phyloP scores from a whole-genome alignment of 2,113 vertebrate genomes.

The Telmatochromis sp. region DNA sequence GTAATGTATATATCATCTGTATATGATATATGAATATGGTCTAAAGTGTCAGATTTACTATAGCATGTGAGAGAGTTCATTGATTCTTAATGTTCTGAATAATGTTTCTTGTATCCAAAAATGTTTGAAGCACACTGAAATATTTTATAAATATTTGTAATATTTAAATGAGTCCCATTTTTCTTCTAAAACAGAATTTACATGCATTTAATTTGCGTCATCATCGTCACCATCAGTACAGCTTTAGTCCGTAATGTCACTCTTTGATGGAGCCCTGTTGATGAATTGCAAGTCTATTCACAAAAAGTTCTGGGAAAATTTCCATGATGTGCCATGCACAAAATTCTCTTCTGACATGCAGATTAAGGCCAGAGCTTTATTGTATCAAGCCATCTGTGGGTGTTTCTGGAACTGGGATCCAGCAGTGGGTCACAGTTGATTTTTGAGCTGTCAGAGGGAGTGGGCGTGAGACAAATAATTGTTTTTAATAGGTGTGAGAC shows the following conservation, averaged over 20 bases:
- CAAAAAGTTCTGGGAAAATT: neutral
- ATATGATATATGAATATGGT: neutral
- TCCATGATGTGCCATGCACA: slow-evolving; percentile 5
- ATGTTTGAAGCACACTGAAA: neutral
- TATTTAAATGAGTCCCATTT: neutral
- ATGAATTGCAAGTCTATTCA: neutral
- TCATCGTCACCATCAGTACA: neutral
- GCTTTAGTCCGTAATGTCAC: neutral
- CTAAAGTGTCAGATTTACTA: neutral
- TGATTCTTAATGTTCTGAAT: neutral
- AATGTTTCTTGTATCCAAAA: neutral
- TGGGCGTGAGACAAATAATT: slow-evolving; percentile 16
- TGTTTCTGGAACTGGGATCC: slow-evolving; percentile 16
- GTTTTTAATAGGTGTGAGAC: slow-evolving; percentile 34
- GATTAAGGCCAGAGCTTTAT: neutral
- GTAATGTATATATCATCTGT: neutral
- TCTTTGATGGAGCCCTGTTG: neutral
- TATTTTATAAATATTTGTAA: neutral
- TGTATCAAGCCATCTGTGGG: slow-evolving; percentile 25
- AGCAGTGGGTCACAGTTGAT: slow-evolving; percentile 25
- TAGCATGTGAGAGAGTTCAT: neutral
- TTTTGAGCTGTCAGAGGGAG: slow-evolving; percentile 15
- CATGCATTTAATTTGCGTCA: neutral
- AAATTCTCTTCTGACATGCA: slow-evolving; percentile 21
- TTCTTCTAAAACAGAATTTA: neutral